Conservation (phyloP, 2,888 invertebrate genomes). For the Hypena proboscidalis region DNA sequence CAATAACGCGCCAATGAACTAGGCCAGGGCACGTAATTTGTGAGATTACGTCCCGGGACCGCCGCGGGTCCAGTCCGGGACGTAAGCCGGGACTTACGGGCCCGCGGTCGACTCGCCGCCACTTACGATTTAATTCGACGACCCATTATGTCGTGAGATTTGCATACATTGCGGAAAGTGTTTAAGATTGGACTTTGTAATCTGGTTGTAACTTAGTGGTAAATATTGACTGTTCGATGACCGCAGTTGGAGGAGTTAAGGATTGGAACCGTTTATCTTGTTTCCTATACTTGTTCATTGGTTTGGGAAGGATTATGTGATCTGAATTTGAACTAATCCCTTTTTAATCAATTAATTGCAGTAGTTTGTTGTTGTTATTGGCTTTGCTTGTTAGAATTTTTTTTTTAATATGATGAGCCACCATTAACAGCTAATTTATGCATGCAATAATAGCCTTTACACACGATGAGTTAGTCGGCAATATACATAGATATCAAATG, state of each 20-base stretch:
- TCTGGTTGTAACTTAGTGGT: slow-evolving; percentile 31
- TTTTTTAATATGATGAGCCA: too few species aligned
- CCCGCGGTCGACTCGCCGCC: slow-evolving; percentile 32
- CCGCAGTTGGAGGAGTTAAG: slow-evolving; percentile 5
- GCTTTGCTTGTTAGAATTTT: too few species aligned
- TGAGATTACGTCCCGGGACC: slow-evolving; percentile 43
- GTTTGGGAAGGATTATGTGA: too few species aligned
- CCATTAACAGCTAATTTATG: too few species aligned
- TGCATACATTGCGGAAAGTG: slow-evolving; percentile 44
- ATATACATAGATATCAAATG: too few species aligned
- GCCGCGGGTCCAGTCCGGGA: slow-evolving; percentile 16
- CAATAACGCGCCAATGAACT: slow-evolving; percentile 50
- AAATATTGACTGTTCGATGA: slow-evolving; percentile 34
- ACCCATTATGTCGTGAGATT: slow-evolving; percentile 45
- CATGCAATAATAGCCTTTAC: too few species aligned
- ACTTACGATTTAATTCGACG: slow-evolving; percentile 55
- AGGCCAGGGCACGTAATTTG: slow-evolving; percentile 49
- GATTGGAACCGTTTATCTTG: slow-evolving; percentile 1
- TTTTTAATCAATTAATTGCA: too few species aligned
- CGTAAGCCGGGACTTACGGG: slow-evolving; percentile 43
- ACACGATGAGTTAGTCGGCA: too few species aligned
- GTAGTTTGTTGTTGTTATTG: too few species aligned
- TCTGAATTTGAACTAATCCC: too few species aligned
- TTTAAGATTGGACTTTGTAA: slow-evolving; percentile 39
- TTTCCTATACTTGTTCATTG: too few species aligned